Percentiles rank a stretch among this genome's conserved stretches.
Evolutionary conservation across 1,140 invertebrate genomes (phyloP).

Genomic region (Pseudachorutes palmiensis): DNA sequence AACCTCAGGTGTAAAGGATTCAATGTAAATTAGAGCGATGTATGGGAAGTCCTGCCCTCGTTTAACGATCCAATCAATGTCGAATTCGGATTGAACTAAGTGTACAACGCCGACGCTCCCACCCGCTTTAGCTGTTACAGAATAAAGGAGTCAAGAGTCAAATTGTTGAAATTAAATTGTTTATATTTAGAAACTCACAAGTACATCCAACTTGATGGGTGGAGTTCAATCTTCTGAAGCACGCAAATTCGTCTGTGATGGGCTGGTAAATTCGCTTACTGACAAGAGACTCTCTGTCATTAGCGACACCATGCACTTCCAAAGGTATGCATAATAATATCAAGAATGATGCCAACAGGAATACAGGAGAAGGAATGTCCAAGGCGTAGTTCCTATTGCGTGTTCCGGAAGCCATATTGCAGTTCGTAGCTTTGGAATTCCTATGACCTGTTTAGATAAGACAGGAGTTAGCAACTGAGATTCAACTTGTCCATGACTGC

Average conservation of each 20-base stretch:
- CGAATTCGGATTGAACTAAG: slow-evolving; percentile 52
- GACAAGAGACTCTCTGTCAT: not conserved
- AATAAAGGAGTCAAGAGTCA: not conserved
- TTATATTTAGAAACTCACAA: slow-evolving; percentile 53
- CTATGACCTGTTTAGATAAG: no score
- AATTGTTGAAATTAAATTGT: not conserved
- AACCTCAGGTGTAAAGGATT: slow-evolving; percentile 50
- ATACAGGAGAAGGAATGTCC: no score
- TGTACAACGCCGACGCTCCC: slow-evolving; percentile 81
- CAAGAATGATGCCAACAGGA: not conserved
- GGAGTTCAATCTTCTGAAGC: slow-evolving; percentile 79
- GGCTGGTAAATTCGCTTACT: slow-evolving; percentile 63
- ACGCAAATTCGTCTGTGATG: slow-evolving; percentile 61
- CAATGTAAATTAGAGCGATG: slow-evolving; percentile 56
- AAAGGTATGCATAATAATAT: not conserved
- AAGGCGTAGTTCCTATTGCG: no score
- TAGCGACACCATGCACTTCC: not conserved
- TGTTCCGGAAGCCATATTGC: no score
- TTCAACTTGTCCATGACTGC: no score
- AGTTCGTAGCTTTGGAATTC: no score
- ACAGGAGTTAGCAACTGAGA: no score
- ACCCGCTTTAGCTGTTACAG: slow-evolving; percentile 51
- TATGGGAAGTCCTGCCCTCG: slow-evolving; percentile 62
- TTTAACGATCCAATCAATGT: slow-evolving; percentile 62
- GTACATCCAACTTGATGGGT: slow-evolving; percentile 88